Evolutionary conservation across 2,113 vertebrate species (phyloP), one percentile per base, ranked within the genome.

Genomic region (Ceuthmochares aereus): DNA sequence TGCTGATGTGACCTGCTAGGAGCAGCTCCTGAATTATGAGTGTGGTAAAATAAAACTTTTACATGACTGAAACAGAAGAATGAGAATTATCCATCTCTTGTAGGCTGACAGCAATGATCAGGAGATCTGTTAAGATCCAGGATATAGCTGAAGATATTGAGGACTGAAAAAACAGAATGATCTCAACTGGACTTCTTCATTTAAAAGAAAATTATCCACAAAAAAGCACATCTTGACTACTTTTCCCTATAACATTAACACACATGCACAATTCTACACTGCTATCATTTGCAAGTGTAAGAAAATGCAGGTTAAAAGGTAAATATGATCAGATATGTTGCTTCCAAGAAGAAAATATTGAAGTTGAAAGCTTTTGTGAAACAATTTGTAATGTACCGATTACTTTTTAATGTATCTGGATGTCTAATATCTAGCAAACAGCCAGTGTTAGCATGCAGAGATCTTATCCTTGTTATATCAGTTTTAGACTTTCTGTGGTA

Each of bases 221-320:
- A n/a, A 56, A 49, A 81, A 23, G 4, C 15, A 62, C 6, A 22
- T 73, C 16, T 75, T 0, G 0, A 30, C 9, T 47, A 9, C 62
- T 64, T 78, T 92, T 79, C 79, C 10, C 20, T 14, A n/a, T 14
- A 29, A 17, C 12, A 13, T 42, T 80, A 66, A 25, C 37, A 32
- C 9, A 25, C 26, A 9, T 27, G 25, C 9, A 12, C 4, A 45
- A 45, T 54, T 62, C 45, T 75, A 74, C 69, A 32, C 66, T 95
- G n/a, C 36, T 55, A 21, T 81, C 7, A 5, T 45, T 75, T 87
- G 23, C 43, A 89, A 92, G 51, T 85, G n/a, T 76, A 92, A 52
- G 59, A 86, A 85, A 90, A 73, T 67, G 45, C 51, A 81, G 4
- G 32, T 91, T 93, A 27, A 93, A 60, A 84, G 52, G 11, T 56